Conservation (phyloP, 2,888 invertebrate species). For the Scaptomyza cyrtandrae region DNA sequence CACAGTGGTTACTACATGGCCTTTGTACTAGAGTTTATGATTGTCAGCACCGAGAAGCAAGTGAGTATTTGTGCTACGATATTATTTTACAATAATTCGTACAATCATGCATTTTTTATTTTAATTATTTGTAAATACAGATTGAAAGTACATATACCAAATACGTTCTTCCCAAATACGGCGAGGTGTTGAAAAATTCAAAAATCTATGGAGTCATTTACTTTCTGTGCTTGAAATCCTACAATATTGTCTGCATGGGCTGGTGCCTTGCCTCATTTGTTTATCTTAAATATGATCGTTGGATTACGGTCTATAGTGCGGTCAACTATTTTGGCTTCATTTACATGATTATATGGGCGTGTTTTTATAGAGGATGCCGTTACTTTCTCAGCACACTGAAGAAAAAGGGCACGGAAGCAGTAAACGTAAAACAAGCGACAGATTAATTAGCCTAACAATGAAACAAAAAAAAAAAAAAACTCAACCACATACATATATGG, state of each 20-base stretch:
- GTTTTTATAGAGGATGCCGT: constrained; percentile 60
- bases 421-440: constrained; percentile 35
- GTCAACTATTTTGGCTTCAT: constrained; percentile 90
- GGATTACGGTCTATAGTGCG: constrained; percentile 87
- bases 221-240: constrained; percentile 88
- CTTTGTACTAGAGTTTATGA: constrained; percentile 95
- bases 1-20: constrained; percentile 97
- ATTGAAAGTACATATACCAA: constrained; percentile 72
- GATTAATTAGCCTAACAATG: constrained; percentile 25
- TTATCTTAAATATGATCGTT: constrained; percentile 88
- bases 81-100: neutral
- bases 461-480: neutral
- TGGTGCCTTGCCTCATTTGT: constrained; percentile 92
- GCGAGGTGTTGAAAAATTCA: constrained; percentile 64
- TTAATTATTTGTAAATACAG: constrained; percentile 42
- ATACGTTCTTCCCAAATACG: constrained; percentile 66
- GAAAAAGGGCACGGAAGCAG: neutral
- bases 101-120: too few relatives aligned
- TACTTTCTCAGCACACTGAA: constrained; percentile 9
- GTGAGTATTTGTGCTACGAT: constrained; percentile 85
- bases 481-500: neutral
- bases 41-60: constrained; percentile 94
- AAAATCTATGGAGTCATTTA: constrained; percentile 83
- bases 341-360: constrained; percentile 87
- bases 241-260: constrained; percentile 93